A percentile compares a stretch with the other conserved stretches of the same genome.
Conservation (phyloP, 1,140 invertebrate genomes). For the Ladona fulva region DNA sequence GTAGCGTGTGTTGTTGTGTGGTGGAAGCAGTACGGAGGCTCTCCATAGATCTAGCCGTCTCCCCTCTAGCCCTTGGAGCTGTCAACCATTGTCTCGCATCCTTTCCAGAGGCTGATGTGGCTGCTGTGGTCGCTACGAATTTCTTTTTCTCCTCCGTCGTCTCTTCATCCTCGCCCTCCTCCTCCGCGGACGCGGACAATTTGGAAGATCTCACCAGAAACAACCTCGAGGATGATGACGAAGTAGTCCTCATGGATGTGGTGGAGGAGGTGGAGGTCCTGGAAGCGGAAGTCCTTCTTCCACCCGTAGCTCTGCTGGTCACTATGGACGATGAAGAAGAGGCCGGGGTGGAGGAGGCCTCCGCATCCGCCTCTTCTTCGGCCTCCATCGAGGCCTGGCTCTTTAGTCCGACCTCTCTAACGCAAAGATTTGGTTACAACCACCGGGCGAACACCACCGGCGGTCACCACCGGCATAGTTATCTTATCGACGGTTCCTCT, state of each 20-base stretch:
- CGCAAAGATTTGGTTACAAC: too few species aligned
- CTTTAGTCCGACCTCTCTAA: too few species aligned
- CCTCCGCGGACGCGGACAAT: not conserved
- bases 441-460: too few species aligned
- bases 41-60: slow-evolving; percentile 59
- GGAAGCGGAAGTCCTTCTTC: too few species aligned
- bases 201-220: not conserved
- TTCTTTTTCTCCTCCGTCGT: not conserved
- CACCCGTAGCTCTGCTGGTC: not conserved
- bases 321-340: not conserved
- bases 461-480: too few species aligned
- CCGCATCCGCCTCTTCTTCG: not conserved
- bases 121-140: not conserved
- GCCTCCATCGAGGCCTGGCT: not conserved
- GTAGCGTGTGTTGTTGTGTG: slow-evolving; percentile 37
- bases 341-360: not conserved
- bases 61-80: slow-evolving; percentile 38
- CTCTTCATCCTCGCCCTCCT: not conserved
- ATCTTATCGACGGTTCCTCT: too few species aligned
- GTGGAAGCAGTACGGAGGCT: slow-evolving; percentile 38
- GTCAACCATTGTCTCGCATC: slow-evolving; percentile 40
- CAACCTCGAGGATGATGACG: not conserved
- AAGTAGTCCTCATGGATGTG: not conserved
- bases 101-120: not conserved
- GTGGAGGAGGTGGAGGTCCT: not conserved